Evolutionary conservation across 2,113 vertebrate species (phyloP).

Genomic region (Halichoeres trimaculatus): DNA sequence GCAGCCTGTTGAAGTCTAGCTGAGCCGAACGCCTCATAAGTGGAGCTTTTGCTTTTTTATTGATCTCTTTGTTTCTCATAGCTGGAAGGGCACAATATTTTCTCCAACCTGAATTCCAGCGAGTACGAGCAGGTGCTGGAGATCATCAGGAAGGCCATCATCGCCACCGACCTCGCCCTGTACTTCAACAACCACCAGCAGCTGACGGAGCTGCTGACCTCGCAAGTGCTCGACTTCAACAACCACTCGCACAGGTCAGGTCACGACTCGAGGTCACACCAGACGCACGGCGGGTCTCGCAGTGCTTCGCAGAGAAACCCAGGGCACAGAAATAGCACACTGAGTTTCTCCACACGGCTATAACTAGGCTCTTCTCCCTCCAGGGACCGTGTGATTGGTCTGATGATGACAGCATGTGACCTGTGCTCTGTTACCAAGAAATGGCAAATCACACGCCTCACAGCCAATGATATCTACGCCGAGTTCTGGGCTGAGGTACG

Average conservation of each 20-base stretch:
- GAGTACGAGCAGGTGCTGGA: slow-evolving; percentile 99
- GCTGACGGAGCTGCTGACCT: slow-evolving; percentile 89
- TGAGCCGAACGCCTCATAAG: slow-evolving; percentile 79
- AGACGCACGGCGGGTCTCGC: slow-evolving; percentile 1
- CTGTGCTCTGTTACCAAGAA: slow-evolving; percentile 98
- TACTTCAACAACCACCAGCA: slow-evolving; percentile 98
- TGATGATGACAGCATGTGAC: slow-evolving; percentile 99
- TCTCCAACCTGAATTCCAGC: slow-evolving; percentile 96
- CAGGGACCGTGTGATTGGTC: slow-evolving; percentile 96
- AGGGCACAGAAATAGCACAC: slow-evolving; percentile 31
- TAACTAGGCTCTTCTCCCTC: slow-evolving; percentile 71
- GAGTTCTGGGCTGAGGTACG: slow-evolving; percentile 99
- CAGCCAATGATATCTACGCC: slow-evolving; percentile 96
- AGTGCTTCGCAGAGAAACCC: slow-evolving; percentile 9
- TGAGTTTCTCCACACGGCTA: slow-evolving; percentile 35
- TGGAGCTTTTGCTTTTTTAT: slow-evolving; percentile 88
- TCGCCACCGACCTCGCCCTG: slow-evolving; percentile 96
- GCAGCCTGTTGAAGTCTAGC: slow-evolving; percentile 67
- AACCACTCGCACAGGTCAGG: slow-evolving; percentile 94
- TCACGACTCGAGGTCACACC: slow-evolving; percentile 14
- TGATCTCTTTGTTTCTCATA: slow-evolving; percentile 90
- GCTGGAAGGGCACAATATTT: slow-evolving; percentile 99
- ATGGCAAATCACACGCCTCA: slow-evolving; percentile 94
- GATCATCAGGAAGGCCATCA: slow-evolving; percentile 99
- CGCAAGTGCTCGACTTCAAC: slow-evolving; percentile 88